Evolutionary conservation across 2,797 vertebrate genomes (phyloP), one percentile per base, ranked within the genome.

Genomic region (Anomalospiza imberbis): DNA sequence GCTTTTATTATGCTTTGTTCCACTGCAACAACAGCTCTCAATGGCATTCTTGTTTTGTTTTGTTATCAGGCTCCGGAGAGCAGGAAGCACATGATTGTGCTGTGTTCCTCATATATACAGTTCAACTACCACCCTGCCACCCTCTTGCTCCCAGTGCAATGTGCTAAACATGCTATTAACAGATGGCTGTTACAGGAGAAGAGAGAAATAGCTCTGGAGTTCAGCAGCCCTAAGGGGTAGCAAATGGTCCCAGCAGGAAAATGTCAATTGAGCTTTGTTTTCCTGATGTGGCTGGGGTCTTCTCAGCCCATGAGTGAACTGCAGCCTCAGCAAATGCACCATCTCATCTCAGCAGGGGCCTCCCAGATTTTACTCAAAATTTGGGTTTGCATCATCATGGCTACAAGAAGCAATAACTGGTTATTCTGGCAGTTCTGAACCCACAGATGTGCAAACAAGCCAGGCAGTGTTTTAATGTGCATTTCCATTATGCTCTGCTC

Each of bases 211-310:
- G 54, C 93, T 95, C 68, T 3, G 7, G 88, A 95, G 91, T 92
- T 95, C 92, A 90, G 82, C 57, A 91, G 74, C 78, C 92, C 88
- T 93, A 89, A 96, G 87, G 93, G 91, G 57, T 26, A 93, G 65
- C 85, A 95, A 97, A 93, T 86, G 80, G 68, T 95, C 93, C 93
- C 95, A 97, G 92, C 93, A 96, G 92, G 91, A 95, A 95, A 91
- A 88, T 92, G 72, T 90, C 96, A 92, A 32, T 61, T 87, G 90
- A 95, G 90, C 44, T 96, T 91, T 94, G 94, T 94, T 96, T 92
- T 96, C 85, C 83, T 76, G n/a, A 54, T 79, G 68, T 63, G 94
- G 34, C 42, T 24, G 2, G 26, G 47, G 71, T 81, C 65, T 73
- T 87, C 75, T 76, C 81, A 91, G 68, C 42, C 84, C 73, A 31